Base-by-base conservation (phyloP, 1,140 invertebrate genomes). In the Heliconius himera region DNA sequence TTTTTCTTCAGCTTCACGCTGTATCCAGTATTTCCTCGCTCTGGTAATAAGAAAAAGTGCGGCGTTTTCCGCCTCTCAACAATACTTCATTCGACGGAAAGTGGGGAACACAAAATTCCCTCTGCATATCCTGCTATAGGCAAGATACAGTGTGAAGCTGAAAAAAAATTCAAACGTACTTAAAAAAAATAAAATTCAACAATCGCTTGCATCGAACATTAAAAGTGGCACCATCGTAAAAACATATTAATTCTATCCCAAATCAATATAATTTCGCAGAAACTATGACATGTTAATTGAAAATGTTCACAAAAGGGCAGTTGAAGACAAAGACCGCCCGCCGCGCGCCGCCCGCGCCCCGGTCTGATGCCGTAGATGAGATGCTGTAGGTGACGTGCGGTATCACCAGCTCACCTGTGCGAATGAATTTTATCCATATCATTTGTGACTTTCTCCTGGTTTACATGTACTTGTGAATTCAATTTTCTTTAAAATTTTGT, bases 241-340 rank as follows among this genome's bases (percentile, higher is more conserved):
- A 9, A 16, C n/a, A 66, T n/a, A n/a, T 66, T 66, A 66, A 66
- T 16, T 66, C 4, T 9, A 26, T 29, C n/a, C 22, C 36, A 41
- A 72, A 72, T 72, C 70, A 72, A 72, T 72, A 72, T 72, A 11
- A 26, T 72, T 72, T 38, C 70, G 71, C 70, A 70, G 71, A 82
- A 85, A 77, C 74, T 74, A 70, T 86, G 84, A 85, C 84, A 81
- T 85, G 85, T 85, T 89, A 89, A 89, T 89, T 89, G 84, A 85
- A 87, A 85, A 86, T 83, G 84, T 82, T 84, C 82, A 86, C 84
- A 88, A 87, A 88, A 88, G 84, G 79, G 76, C 81, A 85, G 76
- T 78, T 80, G 41, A 74, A 84, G 76, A 87, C 85, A 90, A 88
- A 90, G 84, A 54, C 80, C 71, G 26, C 54, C 77, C 81, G 74